Evolutionary conservation across 2,797 vertebrate genomes (phyloP).

Genomic region (Loriculus beryllinus): DNA sequence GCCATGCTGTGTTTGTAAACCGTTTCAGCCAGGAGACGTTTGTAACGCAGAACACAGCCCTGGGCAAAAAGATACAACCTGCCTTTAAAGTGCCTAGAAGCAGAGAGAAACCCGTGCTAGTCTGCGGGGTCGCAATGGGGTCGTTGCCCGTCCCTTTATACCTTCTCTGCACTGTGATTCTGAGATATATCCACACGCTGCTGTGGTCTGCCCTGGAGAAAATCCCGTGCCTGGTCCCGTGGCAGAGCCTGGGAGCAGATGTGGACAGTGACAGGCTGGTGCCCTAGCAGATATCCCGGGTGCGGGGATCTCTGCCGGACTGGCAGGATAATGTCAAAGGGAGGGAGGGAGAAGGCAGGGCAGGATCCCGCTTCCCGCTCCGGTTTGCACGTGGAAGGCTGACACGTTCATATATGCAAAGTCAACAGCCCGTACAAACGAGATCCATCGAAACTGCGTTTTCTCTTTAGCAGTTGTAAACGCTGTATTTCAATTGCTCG

Average conservation of each 20-base stretch:
- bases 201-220: background rate
- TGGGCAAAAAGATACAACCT: background rate
- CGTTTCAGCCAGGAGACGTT: background rate
- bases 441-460: background rate
- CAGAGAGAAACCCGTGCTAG: background rate
- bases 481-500: background rate
- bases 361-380: background rate
- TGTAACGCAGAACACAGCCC: background rate
- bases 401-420: background rate
- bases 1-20: background rate
- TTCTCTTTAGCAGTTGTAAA: background rate
- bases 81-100: background rate
- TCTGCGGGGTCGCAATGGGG: background rate
- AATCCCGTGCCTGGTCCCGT: rapidly evolving
- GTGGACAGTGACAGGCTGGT: background rate
- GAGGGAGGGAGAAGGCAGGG: background rate
- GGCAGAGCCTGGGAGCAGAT: background rate
- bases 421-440: rapidly evolving
- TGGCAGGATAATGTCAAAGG: rapidly evolving
- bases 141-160: background rate
- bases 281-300: background rate
- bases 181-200: rapidly evolving
- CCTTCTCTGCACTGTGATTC: background rate
- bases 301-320: rapidly evolving
- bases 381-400: background rate